Base-by-base conservation (phyloP, 2,113 vertebrate genomes). In the Psephotus haematonotus region DNA sequence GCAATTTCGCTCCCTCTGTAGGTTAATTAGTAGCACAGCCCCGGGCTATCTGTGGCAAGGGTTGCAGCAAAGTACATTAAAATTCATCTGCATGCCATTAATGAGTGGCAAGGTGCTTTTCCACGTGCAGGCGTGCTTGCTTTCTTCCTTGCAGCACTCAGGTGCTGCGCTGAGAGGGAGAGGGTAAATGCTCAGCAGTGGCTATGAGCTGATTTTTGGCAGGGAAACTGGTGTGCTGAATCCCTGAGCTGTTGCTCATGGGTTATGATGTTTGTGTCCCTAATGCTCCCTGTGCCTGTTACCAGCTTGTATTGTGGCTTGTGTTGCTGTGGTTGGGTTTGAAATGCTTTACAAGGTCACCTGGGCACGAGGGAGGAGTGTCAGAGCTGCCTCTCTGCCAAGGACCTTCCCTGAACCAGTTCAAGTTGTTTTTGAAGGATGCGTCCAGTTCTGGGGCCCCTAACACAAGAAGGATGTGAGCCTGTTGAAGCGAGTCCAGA, bases 11-110 rank as follows among this genome's bases (percentile, higher is more conserved):
- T 97, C 93, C 94, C 94, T 97, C 94, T 86, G n/a, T 95, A 96
- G 97, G 95, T 97, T 97, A 98, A 98, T 97, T 97, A 97, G 97
- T 91, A 96, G 93, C 93, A 93, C 94, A 95, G 88, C 95, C 93
- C n/a, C 3, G 0, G 95, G 96, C 96, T 91, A 27, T 65, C 86
- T 18, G 8, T 27, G 33, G 89, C 81, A 57, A 74, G 80, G 65
- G 83, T 96, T 88, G 67, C 74, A 65, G 76, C 11, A 3, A 76
- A 77, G 72, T 57, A 35, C 70, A 60, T 96, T 92, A 76, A 92
- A 72, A 95, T 95, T 94, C 93, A 97, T 96, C 94, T 95, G 90
- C 55, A 3, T 78, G 71, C 92, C 75, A 6, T 87, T 94, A 94
- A 95, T 47, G 75, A 90, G 77, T 15, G 7, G 88, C 60, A 89